Conservation (phyloP, 2,888 invertebrate species). For the Brachynemurus nebulosus region DNA sequence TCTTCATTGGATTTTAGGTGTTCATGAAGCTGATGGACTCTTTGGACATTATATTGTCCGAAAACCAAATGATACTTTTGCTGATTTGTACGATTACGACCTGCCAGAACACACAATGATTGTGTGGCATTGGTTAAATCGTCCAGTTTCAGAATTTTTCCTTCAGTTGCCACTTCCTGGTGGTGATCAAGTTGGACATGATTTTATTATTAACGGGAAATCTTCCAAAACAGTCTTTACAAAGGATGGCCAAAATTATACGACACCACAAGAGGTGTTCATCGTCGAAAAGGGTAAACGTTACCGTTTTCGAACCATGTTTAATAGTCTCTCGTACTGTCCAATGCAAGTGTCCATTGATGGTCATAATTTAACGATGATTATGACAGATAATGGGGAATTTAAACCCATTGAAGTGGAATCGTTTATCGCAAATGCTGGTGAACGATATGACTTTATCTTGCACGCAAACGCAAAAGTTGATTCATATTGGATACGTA, state of each 20-base stretch:
- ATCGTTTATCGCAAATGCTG: constrained; percentile 30
- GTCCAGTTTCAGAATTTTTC: constrained; percentile 20
- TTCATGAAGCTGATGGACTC: background rate
- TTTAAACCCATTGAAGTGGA: constrained; percentile 26
- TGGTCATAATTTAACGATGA: constrained; percentile 25
- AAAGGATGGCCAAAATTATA: constrained; percentile 13
- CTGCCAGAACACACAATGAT: constrained; percentile 33
- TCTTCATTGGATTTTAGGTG: too few relatives aligned
- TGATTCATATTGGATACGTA: constrained; percentile 33
- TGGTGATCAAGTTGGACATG: too few relatives aligned
- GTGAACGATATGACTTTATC: constrained; percentile 36
- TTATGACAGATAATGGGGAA: constrained; percentile 27
- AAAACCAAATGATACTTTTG: constrained; percentile 14
- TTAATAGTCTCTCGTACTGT: constrained; percentile 29
- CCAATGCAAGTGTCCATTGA: constrained; percentile 30
- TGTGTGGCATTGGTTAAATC: constrained; percentile 34
- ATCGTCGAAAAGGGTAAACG: constrained; percentile 17
- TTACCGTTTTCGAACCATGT: constrained; percentile 28
- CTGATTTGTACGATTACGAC: constrained; percentile 32
- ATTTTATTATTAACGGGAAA: constrained; percentile 25
- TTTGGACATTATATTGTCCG: background rate
- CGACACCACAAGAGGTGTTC: constrained; percentile 22
- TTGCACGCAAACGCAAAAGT: constrained; percentile 26
- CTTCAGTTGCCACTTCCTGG: constrained; percentile 20
- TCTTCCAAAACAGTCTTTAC: constrained; percentile 19